Evolutionary conservation across 2,113 vertebrate species (phyloP).

Genomic region (Paracanthobrama guichenoti): DNA sequence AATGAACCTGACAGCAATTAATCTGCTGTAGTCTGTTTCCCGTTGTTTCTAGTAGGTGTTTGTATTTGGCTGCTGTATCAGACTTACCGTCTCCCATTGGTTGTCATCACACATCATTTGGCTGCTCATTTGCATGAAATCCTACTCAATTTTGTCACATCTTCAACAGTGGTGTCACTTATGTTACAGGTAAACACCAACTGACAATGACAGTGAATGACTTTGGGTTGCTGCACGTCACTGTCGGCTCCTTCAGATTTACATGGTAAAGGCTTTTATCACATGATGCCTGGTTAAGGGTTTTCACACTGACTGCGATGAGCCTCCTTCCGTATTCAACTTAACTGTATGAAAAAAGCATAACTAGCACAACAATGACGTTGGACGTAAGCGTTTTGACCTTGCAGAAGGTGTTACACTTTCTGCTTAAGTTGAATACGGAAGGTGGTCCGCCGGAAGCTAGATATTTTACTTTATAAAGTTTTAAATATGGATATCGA

Average conservation of each 20-base stretch:
- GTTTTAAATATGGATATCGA: too few species aligned
- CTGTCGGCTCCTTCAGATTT: neutral
- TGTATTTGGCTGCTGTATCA: neutral
- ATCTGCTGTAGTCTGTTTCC: neutral
- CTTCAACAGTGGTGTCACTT: neutral
- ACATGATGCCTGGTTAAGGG: neutral
- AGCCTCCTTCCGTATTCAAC: neutral
- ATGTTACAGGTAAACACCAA: neutral
- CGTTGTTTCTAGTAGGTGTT: neutral
- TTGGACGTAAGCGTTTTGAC: too few species aligned
- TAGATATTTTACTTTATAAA: too few species aligned
- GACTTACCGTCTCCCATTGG: neutral
- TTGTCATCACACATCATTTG: neutral
- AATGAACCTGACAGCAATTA: neutral
- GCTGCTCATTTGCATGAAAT: neutral
- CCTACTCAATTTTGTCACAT: neutral
- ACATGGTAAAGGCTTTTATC: neutral
- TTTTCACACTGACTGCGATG: neutral
- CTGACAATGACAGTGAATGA: neutral
- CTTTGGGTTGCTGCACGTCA: neutral
- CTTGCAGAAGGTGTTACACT: too few species aligned
- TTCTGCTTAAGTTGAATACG: too few species aligned
- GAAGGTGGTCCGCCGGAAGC: too few species aligned
- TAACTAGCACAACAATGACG: too few species aligned
- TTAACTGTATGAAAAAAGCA: too few species aligned